These are phyloP conservation scores for Pseudochaenichthys georgianus DNA, from an alignment of 2,797 vertebrate species.

Conservation along the genomic window DNA sequence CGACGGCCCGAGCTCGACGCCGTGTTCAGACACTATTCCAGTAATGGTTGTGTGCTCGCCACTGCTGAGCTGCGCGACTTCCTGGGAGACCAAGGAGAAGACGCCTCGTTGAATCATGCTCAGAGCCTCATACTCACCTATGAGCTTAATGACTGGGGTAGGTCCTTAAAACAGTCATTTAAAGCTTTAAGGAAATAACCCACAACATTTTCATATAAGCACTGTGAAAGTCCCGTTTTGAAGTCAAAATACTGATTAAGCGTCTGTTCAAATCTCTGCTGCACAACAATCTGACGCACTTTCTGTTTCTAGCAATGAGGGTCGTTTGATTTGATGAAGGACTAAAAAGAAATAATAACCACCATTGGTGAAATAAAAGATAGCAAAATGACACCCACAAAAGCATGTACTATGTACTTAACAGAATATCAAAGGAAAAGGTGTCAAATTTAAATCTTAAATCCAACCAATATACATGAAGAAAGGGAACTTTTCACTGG, in stretches of 20 bases:
- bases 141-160: conserved; percentile 94
- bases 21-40: conserved; percentile 90
- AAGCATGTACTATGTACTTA: not conserved
- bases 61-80: conserved; percentile 92
- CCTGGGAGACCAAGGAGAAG: conserved; percentile 93
- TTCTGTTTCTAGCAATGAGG: conserved; percentile 1
- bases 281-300: conserved; percentile 7
- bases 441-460: not conserved
- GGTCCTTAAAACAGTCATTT: conserved; percentile 41
- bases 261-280: not conserved
- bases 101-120: conserved; percentile 84
- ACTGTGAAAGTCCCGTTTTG: not conserved
- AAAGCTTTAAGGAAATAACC: conserved; percentile 16
- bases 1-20: conserved; percentile 92
- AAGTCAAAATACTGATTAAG: conserved; percentile 32
- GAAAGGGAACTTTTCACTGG: not conserved
- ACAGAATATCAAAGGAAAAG: not conserved
- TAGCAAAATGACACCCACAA: not conserved
- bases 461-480: not conserved
- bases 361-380: not conserved
- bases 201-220: conserved; percentile 9
- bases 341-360: not conserved
- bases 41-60: conserved; percentile 90
- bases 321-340: conserved; percentile 1
- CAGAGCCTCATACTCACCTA: conserved; percentile 85